Conservation (phyloP, 2,797 vertebrate genomes). For the Catostomus latipinnis region DNA sequence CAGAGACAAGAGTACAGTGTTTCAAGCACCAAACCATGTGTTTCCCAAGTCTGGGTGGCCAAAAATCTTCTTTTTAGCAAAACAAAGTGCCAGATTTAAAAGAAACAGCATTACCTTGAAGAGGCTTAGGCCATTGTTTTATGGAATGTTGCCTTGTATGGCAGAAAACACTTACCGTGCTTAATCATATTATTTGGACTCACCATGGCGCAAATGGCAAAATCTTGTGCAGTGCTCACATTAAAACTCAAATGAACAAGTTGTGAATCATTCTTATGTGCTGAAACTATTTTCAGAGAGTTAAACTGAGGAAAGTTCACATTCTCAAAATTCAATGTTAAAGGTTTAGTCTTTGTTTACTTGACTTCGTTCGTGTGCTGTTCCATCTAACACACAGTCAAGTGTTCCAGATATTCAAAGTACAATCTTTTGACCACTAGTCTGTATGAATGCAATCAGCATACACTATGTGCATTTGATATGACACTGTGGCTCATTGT, state of each 20-base stretch:
- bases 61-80: constrained; percentile 47
- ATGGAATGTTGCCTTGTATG: constrained; percentile 36
- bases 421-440: too few relatives aligned
- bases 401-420: too few relatives aligned
- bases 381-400: too few relatives aligned
- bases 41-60: background rate
- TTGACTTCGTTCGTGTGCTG: too few relatives aligned
- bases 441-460: too few relatives aligned
- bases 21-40: constrained; percentile 21
- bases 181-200: constrained; percentile 48
- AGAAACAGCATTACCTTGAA: constrained; percentile 41
- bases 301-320: background rate
- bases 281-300: constrained; percentile 19
- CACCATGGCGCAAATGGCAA: constrained; percentile 23
- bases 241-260: constrained; percentile 36
- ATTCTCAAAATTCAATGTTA: constrained; percentile 5
- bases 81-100: constrained; percentile 29
- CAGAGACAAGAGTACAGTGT: constrained; percentile 25
- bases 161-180: constrained; percentile 1
- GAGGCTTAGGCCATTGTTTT: constrained; percentile 29
- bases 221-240: constrained; percentile 11
- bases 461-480: too few relatives aligned
- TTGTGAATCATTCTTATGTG: constrained; percentile 23
- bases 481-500: too few relatives aligned
- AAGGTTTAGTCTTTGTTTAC: too few relatives aligned